Conservation (phyloP, 2,888 invertebrate species). For the Nephrotoma guestfalica region DNA sequence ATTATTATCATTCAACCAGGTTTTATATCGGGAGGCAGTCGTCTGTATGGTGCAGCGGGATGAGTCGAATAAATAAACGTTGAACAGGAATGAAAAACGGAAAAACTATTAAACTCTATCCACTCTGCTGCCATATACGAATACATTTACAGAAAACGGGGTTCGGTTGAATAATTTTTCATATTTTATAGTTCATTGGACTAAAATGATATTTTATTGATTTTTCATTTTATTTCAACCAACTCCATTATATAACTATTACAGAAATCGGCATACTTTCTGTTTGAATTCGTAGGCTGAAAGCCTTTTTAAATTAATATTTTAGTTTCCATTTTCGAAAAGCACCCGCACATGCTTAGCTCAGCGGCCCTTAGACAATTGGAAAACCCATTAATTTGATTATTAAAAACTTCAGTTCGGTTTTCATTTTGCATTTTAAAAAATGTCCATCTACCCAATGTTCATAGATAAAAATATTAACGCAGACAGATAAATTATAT, state of each 20-base stretch:
- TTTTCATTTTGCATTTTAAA: too few relatives aligned
- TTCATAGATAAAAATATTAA: too few relatives aligned
- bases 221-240: background rate
- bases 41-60: background rate
- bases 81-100: background rate
- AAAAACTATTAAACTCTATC: background rate
- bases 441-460: too few relatives aligned
- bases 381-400: too few relatives aligned
- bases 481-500: too few relatives aligned
- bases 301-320: too few relatives aligned
- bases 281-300: too few relatives aligned
- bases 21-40: background rate
- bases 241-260: background rate
- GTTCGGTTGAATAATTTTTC: background rate
- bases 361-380: too few relatives aligned
- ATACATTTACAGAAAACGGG: background rate
- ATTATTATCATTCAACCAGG: background rate
- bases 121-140: background rate
- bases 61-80: background rate
- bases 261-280: too few relatives aligned
- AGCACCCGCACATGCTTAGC: too few relatives aligned
- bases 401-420: too few relatives aligned
- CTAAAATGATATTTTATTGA: background rate
- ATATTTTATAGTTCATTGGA: background rate
- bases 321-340: too few relatives aligned